Conservation (phyloP, 2,888 invertebrate species). For the Ophion costatus region DNA sequence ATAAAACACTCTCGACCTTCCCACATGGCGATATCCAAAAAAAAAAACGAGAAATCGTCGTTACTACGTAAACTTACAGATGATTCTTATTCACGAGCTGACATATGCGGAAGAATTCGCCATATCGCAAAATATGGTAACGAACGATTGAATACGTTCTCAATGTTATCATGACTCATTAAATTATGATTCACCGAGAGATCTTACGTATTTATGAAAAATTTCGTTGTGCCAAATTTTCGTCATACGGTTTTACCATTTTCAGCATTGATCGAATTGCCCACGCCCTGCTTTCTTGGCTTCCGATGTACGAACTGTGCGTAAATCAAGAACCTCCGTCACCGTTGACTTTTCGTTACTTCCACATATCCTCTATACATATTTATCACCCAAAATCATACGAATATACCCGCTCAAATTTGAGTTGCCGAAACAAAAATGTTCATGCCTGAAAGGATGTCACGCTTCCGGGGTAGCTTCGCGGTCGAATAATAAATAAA, state of each 20-base stretch:
- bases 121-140: neutral
- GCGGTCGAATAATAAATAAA: conserved; percentile 18
- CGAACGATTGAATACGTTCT: neutral
- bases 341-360: neutral
- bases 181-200: neutral
- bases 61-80: neutral
- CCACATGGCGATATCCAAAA: neutral
- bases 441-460: conserved; percentile 25
- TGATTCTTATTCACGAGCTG: conserved; percentile 3
- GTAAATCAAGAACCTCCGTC: neutral
- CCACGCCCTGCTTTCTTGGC: neutral
- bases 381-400: neutral
- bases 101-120: neutral
- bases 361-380: neutral
- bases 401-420: neutral
- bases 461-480: conserved; percentile 13
- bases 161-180: neutral
- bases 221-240: neutral
- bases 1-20: neutral
- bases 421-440: neutral
- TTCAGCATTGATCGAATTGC: neutral
- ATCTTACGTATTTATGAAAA: neutral
- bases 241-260: neutral
- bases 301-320: neutral
- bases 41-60: neutral